A percentile compares a stretch with the other conserved stretches of the same genome.
These are phyloP conservation scores for Plagodis pulveraria DNA, from an alignment of 2,888 invertebrate species.

Conservation along the genomic window DNA sequence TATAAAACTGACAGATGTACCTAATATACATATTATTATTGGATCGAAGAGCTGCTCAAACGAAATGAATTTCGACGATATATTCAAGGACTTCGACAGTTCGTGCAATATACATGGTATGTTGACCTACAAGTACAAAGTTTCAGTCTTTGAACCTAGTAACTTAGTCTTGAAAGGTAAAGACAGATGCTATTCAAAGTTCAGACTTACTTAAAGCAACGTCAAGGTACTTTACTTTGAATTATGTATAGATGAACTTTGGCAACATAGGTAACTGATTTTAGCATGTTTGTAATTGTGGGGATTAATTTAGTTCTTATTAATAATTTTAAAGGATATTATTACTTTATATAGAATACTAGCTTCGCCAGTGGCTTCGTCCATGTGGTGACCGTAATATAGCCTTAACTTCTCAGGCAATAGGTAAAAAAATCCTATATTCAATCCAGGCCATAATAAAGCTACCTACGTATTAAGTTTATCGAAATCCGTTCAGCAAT, in stretches of 20 bases:
- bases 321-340: too few relatives aligned
- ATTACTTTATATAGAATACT: too few relatives aligned
- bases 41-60: conserved; percentile 37
- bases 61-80: conserved; percentile 54
- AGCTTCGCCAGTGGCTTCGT: too few relatives aligned
- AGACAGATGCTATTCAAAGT: conserved; percentile 6
- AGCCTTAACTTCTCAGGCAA: too few relatives aligned
- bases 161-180: conserved; percentile 5
- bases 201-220: conserved; percentile 5
- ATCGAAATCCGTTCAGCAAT: too few relatives aligned
- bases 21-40: conserved; percentile 16
- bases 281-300: too few relatives aligned
- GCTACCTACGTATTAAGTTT: too few relatives aligned
- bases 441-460: too few relatives aligned
- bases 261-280: conserved; percentile 5
- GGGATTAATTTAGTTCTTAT: too few relatives aligned
- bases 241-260: conserved; percentile 21
- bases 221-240: conserved; percentile 23
- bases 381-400: too few relatives aligned
- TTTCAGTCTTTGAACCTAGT: conserved; percentile 26
- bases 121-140: conserved; percentile 38
- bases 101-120: conserved; percentile 60
- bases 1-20: conserved; percentile 13
- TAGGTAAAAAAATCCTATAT: too few relatives aligned
- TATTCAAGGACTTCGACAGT: conserved; percentile 48